These are phyloP conservation scores for Latrodectus geometricus DNA, from an alignment of 1,140 invertebrate genomes.

Conservation along the genomic window DNA sequence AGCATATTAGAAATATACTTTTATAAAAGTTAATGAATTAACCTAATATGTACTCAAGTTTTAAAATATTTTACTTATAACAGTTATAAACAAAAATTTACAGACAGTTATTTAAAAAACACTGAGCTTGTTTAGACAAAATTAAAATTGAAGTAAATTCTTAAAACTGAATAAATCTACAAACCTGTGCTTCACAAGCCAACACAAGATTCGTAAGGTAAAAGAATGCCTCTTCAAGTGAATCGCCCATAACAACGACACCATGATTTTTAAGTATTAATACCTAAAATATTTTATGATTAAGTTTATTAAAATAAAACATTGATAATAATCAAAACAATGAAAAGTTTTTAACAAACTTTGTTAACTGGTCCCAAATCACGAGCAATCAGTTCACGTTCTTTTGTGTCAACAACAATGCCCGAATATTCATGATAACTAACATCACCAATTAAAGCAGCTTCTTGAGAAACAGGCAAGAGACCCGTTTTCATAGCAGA, in stretches of 20 bases:
- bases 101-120: no score
- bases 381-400: constrained; percentile 75
- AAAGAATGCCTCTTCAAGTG: constrained; percentile 95
- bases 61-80: no score
- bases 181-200: constrained; percentile 78
- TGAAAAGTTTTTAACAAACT: constrained; percentile 69
- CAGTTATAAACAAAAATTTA: no score
- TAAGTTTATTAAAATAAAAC: no score
- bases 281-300: constrained; percentile 20
- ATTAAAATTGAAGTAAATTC: no score
- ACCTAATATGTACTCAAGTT: no score
- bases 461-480: constrained; percentile 89
- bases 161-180: not conserved
- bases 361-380: constrained; percentile 93
- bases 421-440: constrained; percentile 88
- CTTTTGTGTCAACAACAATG: constrained; percentile 59
- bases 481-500: constrained; percentile 88
- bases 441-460: constrained; percentile 89
- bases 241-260: constrained; percentile 93
- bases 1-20: no score
- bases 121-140: no score
- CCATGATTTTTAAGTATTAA: constrained; percentile 81
- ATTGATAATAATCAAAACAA: no score
- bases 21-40: no score
- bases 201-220: constrained; percentile 85